Evolutionary conservation across 2,888 invertebrate species (phyloP), one percentile per base, ranked within the genome.

Genomic region (Pandemis corylana): DNA sequence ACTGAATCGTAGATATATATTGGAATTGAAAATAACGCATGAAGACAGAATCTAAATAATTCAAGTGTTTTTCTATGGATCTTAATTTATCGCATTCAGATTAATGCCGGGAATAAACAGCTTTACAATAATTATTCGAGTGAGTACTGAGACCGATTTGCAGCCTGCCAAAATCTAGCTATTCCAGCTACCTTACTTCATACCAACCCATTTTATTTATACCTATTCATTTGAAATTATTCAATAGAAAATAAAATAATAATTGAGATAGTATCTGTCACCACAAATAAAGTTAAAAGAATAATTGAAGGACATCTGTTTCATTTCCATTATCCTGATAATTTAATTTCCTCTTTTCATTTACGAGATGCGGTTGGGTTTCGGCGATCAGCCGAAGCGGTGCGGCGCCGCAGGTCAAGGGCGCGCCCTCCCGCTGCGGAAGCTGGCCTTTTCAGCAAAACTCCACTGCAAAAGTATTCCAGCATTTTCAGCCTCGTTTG

Each of bases 341-440:
- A 72, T 68, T 66, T 15, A 74, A 74, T 65, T 65, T n/a, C 41
- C 44, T 67, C 53, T 67, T 70, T 71, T 76, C 68, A 71, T 75
- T 76, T 68, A 71, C 76, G 78, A 82, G 80, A 82, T 83, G 79
- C 77, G 80, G 78, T 75, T 81, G 78, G 78, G 78, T 81, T 79
- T 77, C 75, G 78, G 82, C 82, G 81, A 77, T 81, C 81, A 78
- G 83, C 81, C 82, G 82, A 80, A 78, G 80, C 59, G 59, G n/a
- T 51, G 51, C 51, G 81, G 81, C 77, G 9, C 72, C 77, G 70
- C 80, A 82, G 90, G 91, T 92, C 91, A 92, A 92, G 92, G 91
- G 85, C 90, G 84, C 79, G 81, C 81, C 85, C 82, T 80, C 77
- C 76, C 81, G 78, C 78, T 75, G 83, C 80, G 82, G 76, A 78